Base-by-base conservation (phyloP, 2,113 vertebrate species). In the Percopsis transmontana region DNA sequence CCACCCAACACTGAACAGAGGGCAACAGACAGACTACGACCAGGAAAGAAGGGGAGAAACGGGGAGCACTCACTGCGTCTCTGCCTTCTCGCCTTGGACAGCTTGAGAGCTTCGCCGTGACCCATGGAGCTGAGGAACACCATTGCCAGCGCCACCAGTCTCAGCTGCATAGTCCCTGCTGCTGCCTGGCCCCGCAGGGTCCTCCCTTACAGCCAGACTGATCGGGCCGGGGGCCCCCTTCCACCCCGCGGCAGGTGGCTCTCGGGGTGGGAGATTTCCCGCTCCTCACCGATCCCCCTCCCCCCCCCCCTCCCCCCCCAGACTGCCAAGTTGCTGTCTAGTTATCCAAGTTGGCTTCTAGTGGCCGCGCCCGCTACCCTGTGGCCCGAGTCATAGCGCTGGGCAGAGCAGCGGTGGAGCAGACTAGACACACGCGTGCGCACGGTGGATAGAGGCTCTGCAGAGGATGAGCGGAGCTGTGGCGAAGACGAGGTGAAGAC, bases 151-250 rank as follows among this genome's bases (percentile, higher is more conserved):
- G 87, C 92, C 91, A 96, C 86, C 90, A 96, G 91, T 94, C 96
- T 94, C 93, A 96, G 95, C 94, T 93, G 95, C 96, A 99, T 98
- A 97, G 95, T 99, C 95, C 90, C 94, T 91, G 79, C 92, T 92
- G 76, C 90, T 76, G 83, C 67, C 88, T 90, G 91, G 94, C 90
- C 83, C 83, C 89, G 82, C 88, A 90, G 90, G 90, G 91, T 89
- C 93, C 92, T 83, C 85, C 82, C 85, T 80, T 82, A 82, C 87
- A 81, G 86, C 85, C 87, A 89, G 92, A 91, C 90, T 90, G 93
- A 91, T 91, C 75, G 78, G 77, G 85, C 82, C 84, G 88, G 86
- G 70, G 71, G 62, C 65, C 54, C 53, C 70, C 56, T 86, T 91
- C 90, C 87, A 81, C 84, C 50, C 56, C 62, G 74, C 64, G 76